Evolutionary conservation across 2,888 invertebrate species (phyloP), one percentile per base, ranked within the genome.

Genomic region (Andrena haemorrhoa): DNA sequence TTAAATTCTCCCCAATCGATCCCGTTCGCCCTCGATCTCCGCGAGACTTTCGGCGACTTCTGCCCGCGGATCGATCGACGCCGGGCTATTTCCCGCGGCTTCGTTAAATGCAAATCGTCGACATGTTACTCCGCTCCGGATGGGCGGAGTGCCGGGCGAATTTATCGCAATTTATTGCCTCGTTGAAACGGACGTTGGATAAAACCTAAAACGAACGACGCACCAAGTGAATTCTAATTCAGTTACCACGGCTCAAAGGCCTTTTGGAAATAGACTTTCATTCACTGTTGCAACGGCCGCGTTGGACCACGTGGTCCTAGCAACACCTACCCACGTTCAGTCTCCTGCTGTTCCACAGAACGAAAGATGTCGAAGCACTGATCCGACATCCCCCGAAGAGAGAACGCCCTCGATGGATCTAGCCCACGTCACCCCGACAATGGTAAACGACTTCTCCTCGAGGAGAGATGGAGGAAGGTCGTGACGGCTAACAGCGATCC

Each of bases 51-150:
- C 41, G 1, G 41, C 41, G 41, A 41, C 41, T 41, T 16, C 1
- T 41, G 26, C 23, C 23, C 12, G 20, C 20, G 41, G n/a, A 33
- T 56, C 69, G 58, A 56, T 58, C 41, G 41, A 70, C 29, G 2
- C 12, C 41, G n/a, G 33, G 41, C 69, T 69, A 26, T 41, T 47
- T 60, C 31, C 20, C 29, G 26, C 41, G 41, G 70, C 20, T 12
- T 41, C 47, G 70, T 70, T 60, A 60, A 70, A 58, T 60, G 70
- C 60, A 70, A 70, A 70, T 70, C 41, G 58, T 47, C 47, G 35
- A 29, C 70, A 5, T 47, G 70, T 70, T 70, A 70, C 47, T 29
- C 47, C 29, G 47, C 47, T 47, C 41, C n/a, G 31, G n/a, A 41
- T 2, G 8, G 53, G 47, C 12, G 70, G 58, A 70, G 47, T 29